These are phyloP conservation scores for Malurus splendens DNA, from an alignment of 2,797 vertebrate genomes.

Conservation along the genomic window DNA sequence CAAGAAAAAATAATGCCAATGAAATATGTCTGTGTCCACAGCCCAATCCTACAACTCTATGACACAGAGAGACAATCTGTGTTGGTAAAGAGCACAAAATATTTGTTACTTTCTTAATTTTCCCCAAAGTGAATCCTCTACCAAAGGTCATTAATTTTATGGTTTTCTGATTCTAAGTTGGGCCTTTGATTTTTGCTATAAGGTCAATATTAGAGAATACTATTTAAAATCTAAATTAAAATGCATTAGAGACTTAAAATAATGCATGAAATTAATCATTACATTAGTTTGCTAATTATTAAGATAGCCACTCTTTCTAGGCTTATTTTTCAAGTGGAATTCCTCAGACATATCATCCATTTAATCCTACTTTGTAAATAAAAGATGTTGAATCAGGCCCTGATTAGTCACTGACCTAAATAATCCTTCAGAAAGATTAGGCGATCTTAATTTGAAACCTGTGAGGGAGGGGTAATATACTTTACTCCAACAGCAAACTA, in stretches of 20 bases:
- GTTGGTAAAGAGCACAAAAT: slow-evolving; percentile 3
- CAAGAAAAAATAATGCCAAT: slow-evolving; percentile 14
- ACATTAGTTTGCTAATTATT: not conserved
- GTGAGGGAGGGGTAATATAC: not conserved
- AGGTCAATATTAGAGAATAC: not conserved
- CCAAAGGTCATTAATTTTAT: not conserved
- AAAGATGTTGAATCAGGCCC: not conserved
- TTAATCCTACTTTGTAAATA: slow-evolving; percentile 13
- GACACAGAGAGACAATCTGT: slow-evolving; percentile 19
- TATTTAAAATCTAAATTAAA: not conserved
- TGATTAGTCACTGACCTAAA: slow-evolving; percentile 35
- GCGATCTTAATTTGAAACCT: not conserved
- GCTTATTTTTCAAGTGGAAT: not conserved
- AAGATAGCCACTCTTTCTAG: not conserved
- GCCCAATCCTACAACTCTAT: not conserved
- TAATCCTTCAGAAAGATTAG: slow-evolving; percentile 21
- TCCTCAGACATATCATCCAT: not conserved
- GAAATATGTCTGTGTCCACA: slow-evolving; percentile 9
- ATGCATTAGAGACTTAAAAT: not conserved
- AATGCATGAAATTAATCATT: not conserved
- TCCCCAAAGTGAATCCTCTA: not conserved
- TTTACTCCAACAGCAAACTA: not conserved
- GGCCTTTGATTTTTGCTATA: not conserved
- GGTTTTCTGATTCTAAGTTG: not conserved
- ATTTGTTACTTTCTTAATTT: not conserved